Evolutionary conservation across 2,888 invertebrate genomes (phyloP).

Genomic region (Barypeithes pellucidus): DNA sequence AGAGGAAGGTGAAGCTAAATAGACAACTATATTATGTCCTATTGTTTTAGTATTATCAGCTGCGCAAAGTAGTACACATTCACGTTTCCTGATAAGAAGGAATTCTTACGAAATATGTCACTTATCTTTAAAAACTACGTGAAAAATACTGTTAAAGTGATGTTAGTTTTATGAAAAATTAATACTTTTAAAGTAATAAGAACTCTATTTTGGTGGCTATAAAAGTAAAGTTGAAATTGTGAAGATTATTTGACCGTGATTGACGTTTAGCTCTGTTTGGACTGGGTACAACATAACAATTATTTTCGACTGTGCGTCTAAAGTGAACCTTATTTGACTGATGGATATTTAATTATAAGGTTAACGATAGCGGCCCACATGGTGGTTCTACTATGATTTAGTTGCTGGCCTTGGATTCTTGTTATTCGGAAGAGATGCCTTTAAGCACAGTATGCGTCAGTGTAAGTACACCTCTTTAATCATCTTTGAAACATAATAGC

Average conservation of each 20-base stretch:
- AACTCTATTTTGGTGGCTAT: no score
- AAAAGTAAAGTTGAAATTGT: no score
- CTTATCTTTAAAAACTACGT: background rate
- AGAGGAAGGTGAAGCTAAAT: constrained; percentile 3
- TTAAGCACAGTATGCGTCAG: constrained; percentile 62
- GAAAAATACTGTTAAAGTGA: background rate
- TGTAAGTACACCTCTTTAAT: constrained; percentile 56
- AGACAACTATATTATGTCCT: background rate
- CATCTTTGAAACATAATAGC: background rate
- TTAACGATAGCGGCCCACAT: constrained; percentile 9
- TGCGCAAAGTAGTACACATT: background rate
- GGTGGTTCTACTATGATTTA: constrained; percentile 6
- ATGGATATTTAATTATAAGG: constrained; percentile 12
- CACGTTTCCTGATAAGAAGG: background rate
- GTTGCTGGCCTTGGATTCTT: constrained; percentile 5
- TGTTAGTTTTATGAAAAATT: background rate
- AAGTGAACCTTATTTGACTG: constrained; percentile 8
- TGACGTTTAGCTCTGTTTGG: no score
- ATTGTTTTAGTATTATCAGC: constrained; percentile 30
- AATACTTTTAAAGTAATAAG: background rate
- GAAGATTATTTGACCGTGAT: no score
- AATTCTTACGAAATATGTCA: constrained; percentile 19
- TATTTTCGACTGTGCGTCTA: background rate
- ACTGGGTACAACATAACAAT: background rate
- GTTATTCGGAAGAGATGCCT: constrained; percentile 57